Evolutionary conservation across 2,797 vertebrate species (phyloP).

Genomic region (Taenioides sp.): DNA sequence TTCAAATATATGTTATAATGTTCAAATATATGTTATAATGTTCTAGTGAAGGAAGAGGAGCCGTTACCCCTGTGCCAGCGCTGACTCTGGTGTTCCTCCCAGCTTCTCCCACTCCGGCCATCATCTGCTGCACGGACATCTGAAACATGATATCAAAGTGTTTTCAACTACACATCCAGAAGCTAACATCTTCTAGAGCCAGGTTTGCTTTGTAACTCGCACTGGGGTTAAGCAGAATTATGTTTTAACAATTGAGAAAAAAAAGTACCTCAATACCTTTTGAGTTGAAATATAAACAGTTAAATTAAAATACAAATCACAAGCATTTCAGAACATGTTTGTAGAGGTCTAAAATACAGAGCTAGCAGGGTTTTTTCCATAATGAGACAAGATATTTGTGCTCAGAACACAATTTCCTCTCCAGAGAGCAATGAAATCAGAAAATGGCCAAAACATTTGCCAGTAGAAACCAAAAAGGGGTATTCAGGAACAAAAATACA

Average conservation of each 20-base stretch:
- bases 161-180: too few relatives aligned
- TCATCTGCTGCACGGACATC: constrained; percentile 79
- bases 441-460: too few relatives aligned
- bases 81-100: constrained; percentile 66
- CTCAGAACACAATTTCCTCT: too few relatives aligned
- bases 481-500: too few relatives aligned
- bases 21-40: too few relatives aligned
- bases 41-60: not conserved
- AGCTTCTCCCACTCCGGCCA: constrained; percentile 68
- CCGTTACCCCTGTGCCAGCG: constrained; percentile 69
- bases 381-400: not conserved
- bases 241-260: too few relatives aligned
- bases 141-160: constrained; percentile 28
- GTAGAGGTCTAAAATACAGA: not conserved
- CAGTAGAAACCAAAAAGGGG: too few relatives aligned
- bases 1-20: too few relatives aligned
- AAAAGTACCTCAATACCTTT: too few relatives aligned
- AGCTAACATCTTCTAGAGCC: not conserved
- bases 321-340: not conserved
- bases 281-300: too few relatives aligned
- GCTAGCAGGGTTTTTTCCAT: not conserved
- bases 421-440: too few relatives aligned
- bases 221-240: too few relatives aligned
- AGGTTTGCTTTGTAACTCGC: not conserved
- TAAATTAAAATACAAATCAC: not conserved